Evolutionary conservation across 2,888 invertebrate genomes (phyloP).

Genomic region (Cyclophora albipunctata): DNA sequence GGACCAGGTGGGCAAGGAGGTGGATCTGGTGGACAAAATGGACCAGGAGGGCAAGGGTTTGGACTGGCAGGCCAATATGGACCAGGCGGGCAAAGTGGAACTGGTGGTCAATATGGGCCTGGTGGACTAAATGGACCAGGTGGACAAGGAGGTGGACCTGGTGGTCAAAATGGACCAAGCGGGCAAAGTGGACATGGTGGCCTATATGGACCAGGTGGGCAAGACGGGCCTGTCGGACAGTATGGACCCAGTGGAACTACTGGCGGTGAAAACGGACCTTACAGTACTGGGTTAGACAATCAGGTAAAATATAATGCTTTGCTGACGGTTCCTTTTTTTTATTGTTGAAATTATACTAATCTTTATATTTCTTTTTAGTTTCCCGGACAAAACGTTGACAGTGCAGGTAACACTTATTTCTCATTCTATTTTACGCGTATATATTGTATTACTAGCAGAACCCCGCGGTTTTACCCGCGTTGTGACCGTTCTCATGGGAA

Average conservation of each 20-base stretch:
- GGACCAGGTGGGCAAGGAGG: not conserved
- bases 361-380: conserved; percentile 17
- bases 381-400: conserved; percentile 15
- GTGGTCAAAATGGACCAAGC: conserved; percentile 12
- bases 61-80: not conserved
- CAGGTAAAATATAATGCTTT: too few relatives aligned
- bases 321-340: too few relatives aligned
- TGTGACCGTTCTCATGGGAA: too few relatives aligned
- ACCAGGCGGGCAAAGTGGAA: not conserved
- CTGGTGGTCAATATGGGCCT: conserved; percentile 7
- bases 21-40: not conserved
- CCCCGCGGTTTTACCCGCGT: too few relatives aligned
- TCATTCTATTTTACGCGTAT: too few relatives aligned
- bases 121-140: conserved; percentile 6
- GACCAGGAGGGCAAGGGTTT: conserved; percentile 1
- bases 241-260: conserved; percentile 4
- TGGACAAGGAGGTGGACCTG: conserved; percentile 1
- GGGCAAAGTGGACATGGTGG: conserved; percentile 1
- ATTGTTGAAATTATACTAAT: too few relatives aligned
- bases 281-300: not conserved
- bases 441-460: too few relatives aligned
- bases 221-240: conserved; percentile 4
- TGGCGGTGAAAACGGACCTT: conserved; percentile 14
- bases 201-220: not conserved
- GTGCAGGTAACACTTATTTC: conserved; percentile 15